Evolutionary conservation across 2,113 vertebrate species (phyloP), one percentile per base, ranked within the genome.

Genomic region (Phyllostomus hastatus): DNA sequence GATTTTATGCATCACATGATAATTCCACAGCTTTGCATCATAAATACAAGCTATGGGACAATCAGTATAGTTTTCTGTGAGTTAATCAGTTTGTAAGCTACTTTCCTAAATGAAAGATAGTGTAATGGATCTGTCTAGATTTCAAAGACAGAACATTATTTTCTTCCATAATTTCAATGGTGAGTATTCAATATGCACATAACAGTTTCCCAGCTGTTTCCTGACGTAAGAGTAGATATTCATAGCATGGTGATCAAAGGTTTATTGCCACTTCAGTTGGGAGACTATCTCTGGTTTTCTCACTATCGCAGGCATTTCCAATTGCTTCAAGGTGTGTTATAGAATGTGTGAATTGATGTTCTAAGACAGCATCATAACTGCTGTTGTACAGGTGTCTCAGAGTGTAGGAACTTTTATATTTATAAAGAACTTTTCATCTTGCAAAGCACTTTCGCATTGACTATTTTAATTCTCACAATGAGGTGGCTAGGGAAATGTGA

Each of bases 321-420:
- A 80, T 96, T 94, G 97, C 93, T 98, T 97, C 95, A 96, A 96
- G 93, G 69, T 97, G 90, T 95, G 54, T 66, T 89, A 75, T 70
- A 89, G 94, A 86, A 89, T 31, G 81, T 96, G 94, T 52, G 73
- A 95, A 88, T 38, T 86, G 46, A 69, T 75, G 72, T 79, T 26
- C 22, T 52, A 16, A 88, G 81, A 86, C 78, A 89, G 61, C 35
- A 64, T 80, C 28, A 69, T 41, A 48, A 82, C 85, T 92, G 88
- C 85, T 91, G 72, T 50, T 78, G 67, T 66, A 64, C 91, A 95
- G 97, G 94, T 95, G 86, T 81, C 81, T 87, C 7, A 0, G 17
- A 57, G 35, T 35, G 1, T 41, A 70, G 52, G 88, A 75, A 73
- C 81, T 75, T 33, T 46, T 50, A 43, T 48, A 38, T 73, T 79